These are phyloP conservation scores for Malurus melanocephalus DNA, from an alignment of 2,113 vertebrate species.

Conservation along the genomic window DNA sequence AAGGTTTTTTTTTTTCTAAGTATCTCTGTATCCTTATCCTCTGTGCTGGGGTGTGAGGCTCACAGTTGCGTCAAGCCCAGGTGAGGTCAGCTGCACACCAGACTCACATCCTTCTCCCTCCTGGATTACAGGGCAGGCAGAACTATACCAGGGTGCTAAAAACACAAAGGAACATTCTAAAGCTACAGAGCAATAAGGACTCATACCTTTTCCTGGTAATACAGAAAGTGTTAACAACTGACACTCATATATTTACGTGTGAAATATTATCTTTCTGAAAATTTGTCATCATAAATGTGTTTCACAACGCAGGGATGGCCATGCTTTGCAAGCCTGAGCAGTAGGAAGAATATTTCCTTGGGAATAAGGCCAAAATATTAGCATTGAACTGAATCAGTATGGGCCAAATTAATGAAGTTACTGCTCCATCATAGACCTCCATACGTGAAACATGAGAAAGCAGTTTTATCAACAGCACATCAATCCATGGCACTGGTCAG, in stretches of 20 bases:
- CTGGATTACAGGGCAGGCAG: background rate
- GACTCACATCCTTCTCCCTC: background rate
- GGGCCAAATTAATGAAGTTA: conserved; percentile 52
- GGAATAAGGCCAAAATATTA: conserved; percentile 50
- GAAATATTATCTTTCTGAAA: conserved; percentile 17
- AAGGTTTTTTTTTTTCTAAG: background rate
- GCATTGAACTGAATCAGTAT: background rate
- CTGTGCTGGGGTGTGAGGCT: background rate
- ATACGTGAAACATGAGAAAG: conserved; percentile 35
- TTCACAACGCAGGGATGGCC: background rate
- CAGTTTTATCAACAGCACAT: conserved; percentile 45
- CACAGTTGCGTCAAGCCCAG: background rate
- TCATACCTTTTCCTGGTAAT: background rate
- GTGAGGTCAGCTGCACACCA: background rate
- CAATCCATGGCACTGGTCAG: conserved; percentile 24
- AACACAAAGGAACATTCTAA: background rate
- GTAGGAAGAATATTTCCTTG: conserved; percentile 24
- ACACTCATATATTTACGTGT: background rate
- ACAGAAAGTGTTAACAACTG: background rate
- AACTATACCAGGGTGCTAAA: background rate
- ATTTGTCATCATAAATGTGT: conserved; percentile 33
- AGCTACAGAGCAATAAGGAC: background rate
- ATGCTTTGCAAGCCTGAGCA: conserved; percentile 3
- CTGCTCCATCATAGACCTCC: conserved; percentile 14
- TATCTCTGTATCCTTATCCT: background rate